Conservation (phyloP, 2,113 vertebrate genomes). For the Amia ocellicauda region DNA sequence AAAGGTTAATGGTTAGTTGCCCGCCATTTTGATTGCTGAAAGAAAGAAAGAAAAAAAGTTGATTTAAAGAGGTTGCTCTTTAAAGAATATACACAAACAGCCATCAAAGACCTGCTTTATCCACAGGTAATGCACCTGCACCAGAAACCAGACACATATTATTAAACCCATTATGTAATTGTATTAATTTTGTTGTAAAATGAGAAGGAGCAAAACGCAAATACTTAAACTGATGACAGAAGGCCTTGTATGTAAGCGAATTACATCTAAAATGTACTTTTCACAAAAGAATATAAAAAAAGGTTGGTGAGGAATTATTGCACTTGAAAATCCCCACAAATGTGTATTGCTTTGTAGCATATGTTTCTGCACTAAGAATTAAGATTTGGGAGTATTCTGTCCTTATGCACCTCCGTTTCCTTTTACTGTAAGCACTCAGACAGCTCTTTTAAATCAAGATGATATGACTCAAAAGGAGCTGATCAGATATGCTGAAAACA, state of each 20-base stretch:
- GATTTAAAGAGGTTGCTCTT: constrained; percentile 36
- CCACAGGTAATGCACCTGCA: constrained; percentile 13
- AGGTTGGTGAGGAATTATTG: too few relatives aligned
- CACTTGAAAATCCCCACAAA: too few relatives aligned
- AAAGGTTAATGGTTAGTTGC: constrained; percentile 1
- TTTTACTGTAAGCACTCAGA: too few relatives aligned
- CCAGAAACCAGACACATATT: not conserved
- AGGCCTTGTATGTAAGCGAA: not conserved
- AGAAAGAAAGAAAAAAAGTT: constrained; percentile 44
- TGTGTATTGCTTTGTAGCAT: too few relatives aligned
- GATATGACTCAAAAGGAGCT: too few relatives aligned
- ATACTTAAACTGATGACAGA: not conserved
- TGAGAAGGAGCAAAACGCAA: too few relatives aligned
- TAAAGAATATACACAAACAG: constrained; percentile 31
- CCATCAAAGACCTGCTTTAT: constrained; percentile 23
- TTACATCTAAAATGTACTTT: not conserved
- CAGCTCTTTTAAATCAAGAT: too few relatives aligned
- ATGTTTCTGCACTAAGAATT: too few relatives aligned
- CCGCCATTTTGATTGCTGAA: constrained; percentile 19
- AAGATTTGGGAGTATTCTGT: too few relatives aligned
- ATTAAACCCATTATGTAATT: constrained; percentile 43
- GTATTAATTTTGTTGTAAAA: constrained; percentile 8
- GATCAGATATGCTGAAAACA: too few relatives aligned
- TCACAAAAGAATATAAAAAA: too few relatives aligned
- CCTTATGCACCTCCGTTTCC: too few relatives aligned